Evolutionary conservation across 2,113 vertebrate species (phyloP).

Genomic region (Suricata suricatta): DNA sequence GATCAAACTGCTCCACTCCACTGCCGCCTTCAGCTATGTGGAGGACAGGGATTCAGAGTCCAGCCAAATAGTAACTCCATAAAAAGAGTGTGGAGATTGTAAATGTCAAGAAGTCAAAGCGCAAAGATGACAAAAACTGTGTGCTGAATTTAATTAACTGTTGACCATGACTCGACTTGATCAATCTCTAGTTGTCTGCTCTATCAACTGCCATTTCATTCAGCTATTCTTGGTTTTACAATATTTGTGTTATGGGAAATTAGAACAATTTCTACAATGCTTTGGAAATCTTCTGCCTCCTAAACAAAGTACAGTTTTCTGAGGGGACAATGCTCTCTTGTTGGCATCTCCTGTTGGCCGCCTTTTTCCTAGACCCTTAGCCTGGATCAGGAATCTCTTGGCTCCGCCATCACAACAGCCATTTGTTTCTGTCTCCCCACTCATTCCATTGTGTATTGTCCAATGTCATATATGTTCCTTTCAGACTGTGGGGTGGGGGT

Average conservation of each 20-base stretch:
- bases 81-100: background rate
- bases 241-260: slow-evolving; percentile 77
- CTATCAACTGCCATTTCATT: slow-evolving; percentile 3
- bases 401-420: slow-evolving; percentile 62
- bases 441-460: slow-evolving; percentile 72
- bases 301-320: slow-evolving; percentile 44
- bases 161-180: background rate
- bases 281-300: slow-evolving; percentile 19
- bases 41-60: background rate
- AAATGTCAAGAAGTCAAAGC: slow-evolving; percentile 4
- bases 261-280: slow-evolving; percentile 56
- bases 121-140: background rate
- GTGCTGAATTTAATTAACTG: slow-evolving; percentile 15
- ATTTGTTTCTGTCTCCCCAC: slow-evolving; percentile 64
- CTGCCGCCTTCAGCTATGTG: background rate
- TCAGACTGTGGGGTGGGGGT: slow-evolving; percentile 39
- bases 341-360: slow-evolving; percentile 33
- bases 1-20: background rate
- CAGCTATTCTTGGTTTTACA: slow-evolving; percentile 65
- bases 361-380: slow-evolving; percentile 64
- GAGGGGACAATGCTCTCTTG: slow-evolving; percentile 65
- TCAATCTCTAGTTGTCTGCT: background rate
- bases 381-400: slow-evolving; percentile 57
- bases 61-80: background rate
- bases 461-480: slow-evolving; percentile 44